Conservation (phyloP, 1,140 invertebrate species). For the Zaprionus vittiger region DNA sequence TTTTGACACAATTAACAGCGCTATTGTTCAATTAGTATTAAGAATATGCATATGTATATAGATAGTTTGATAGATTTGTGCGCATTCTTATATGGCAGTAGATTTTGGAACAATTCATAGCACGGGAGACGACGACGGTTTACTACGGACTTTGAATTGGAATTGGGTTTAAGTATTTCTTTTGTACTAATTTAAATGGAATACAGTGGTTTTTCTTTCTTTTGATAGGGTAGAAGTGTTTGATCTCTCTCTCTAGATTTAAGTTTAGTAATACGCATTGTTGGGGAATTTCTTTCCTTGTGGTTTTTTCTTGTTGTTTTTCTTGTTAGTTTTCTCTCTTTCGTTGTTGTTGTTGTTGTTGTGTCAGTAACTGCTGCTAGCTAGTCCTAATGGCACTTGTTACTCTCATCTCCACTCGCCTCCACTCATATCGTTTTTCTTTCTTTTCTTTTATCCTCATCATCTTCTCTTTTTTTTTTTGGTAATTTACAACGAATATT, state of each 20-base stretch:
- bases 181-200: conserved; percentile 80
- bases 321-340: conserved; percentile 15
- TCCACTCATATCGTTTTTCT: conserved; percentile 35
- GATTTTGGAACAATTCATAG: conserved; percentile 37
- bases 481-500: conserved; percentile 81
- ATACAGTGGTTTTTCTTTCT: conserved; percentile 59
- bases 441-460: conserved; percentile 10
- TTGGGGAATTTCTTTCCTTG: conserved; percentile 33
- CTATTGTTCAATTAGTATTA: conserved; percentile 45
- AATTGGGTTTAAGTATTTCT: conserved; percentile 56
- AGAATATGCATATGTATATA: conserved; percentile 15
- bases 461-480: conserved; percentile 49
- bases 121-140: conserved; percentile 29
- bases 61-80: conserved; percentile 31
- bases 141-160: conserved; percentile 21
- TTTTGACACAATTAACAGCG: conserved; percentile 69
- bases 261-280: conserved; percentile 38
- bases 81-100: conserved; percentile 46
- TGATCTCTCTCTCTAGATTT: conserved; percentile 32
- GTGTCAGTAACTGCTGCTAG: conserved; percentile 56
- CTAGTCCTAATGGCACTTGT: conserved; percentile 81
- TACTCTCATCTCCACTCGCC: conserved; percentile 66
- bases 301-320: conserved; percentile 17
- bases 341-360: conserved; percentile 44
- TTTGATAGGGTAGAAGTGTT: conserved; percentile 25